Evolutionary conservation across 1,140 invertebrate genomes (phyloP).

Genomic region (Sesamia nonagrioides): DNA sequence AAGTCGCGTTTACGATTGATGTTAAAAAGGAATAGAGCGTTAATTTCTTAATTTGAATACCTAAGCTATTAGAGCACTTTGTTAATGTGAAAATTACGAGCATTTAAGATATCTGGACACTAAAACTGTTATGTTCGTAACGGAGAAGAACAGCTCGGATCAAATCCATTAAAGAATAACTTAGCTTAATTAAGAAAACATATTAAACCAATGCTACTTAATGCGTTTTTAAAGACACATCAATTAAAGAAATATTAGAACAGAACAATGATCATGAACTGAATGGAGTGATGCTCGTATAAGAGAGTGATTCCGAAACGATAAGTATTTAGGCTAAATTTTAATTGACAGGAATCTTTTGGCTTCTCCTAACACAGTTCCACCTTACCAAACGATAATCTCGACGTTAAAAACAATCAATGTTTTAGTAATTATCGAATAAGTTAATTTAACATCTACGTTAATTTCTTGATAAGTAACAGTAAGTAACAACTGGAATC

Average conservation of each 20-base stretch:
- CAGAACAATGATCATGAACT: constrained; percentile 30
- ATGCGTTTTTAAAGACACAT: constrained; percentile 48
- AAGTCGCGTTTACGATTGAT: constrained; percentile 36
- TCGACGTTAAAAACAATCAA: constrained; percentile 61
- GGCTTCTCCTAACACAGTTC: constrained; percentile 79
- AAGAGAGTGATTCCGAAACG: constrained; percentile 55
- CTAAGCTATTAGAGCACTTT: constrained; percentile 56
- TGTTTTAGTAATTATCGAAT: constrained; percentile 55
- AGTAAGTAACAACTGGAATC: constrained; percentile 85
- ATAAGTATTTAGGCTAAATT: constrained; percentile 60
- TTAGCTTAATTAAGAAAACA: constrained; percentile 72
- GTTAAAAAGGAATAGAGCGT: constrained; percentile 53
- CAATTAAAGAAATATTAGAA: constrained; percentile 42
- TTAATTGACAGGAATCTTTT: constrained; percentile 67
- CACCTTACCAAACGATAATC: constrained; percentile 77
- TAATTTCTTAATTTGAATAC: constrained; percentile 68
- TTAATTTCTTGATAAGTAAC: constrained; percentile 79
- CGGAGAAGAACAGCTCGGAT: constrained; percentile 61
- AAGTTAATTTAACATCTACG: constrained; percentile 72
- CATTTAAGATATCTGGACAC: constrained; percentile 64
- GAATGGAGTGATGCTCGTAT: constrained; percentile 31
- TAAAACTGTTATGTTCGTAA: constrained; percentile 63
- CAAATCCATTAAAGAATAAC: constrained; percentile 69
- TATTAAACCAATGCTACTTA: constrained; percentile 56
- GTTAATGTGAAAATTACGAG: constrained; percentile 65